These are phyloP conservation scores for Pachypsylla venusta DNA, from an alignment of 1,140 invertebrate species.

Conservation along the genomic window DNA sequence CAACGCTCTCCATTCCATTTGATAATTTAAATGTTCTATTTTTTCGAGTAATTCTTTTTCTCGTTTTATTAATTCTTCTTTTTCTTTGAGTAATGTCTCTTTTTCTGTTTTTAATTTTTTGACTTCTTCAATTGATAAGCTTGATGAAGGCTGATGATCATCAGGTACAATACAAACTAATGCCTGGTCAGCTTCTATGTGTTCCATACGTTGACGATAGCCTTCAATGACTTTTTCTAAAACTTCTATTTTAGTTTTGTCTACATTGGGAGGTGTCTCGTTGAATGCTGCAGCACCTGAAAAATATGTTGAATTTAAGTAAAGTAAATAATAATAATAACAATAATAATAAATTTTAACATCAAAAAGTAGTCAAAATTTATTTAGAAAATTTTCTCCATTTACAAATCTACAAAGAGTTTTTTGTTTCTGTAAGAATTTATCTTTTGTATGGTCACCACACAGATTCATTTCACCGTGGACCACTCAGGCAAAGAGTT, in stretches of 20 bases:
- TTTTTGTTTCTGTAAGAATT: too few species aligned
- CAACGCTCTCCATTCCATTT: constrained; percentile 24
- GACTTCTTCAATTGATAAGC: neutral
- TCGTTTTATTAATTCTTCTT: constrained; percentile 18
- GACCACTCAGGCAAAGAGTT: too few species aligned
- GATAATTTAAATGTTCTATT: constrained; percentile 22
- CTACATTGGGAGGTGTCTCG: neutral
- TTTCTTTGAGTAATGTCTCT: constrained; percentile 17
- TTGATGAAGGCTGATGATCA: neutral
- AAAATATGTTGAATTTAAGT: too few species aligned
- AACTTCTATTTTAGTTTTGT: constrained; percentile 21
- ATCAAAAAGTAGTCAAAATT: too few species aligned
- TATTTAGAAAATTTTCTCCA: too few species aligned
- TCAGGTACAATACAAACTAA: constrained; percentile 14
- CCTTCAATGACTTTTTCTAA: constrained; percentile 25
- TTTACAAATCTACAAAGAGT: too few species aligned
- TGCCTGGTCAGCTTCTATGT: constrained; percentile 24
- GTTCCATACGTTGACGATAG: constrained; percentile 22
- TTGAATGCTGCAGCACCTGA: constrained; percentile 9
- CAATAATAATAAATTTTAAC: neutral
- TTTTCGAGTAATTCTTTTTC: constrained; percentile 21
- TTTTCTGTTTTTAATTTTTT: constrained; percentile 13
- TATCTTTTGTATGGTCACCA: too few species aligned
- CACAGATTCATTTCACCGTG: too few species aligned
- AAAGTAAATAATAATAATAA: neutral